phyloP scores from a whole-genome alignment of 2,797 vertebrate genomes.

The Selene dorsalis region DNA sequence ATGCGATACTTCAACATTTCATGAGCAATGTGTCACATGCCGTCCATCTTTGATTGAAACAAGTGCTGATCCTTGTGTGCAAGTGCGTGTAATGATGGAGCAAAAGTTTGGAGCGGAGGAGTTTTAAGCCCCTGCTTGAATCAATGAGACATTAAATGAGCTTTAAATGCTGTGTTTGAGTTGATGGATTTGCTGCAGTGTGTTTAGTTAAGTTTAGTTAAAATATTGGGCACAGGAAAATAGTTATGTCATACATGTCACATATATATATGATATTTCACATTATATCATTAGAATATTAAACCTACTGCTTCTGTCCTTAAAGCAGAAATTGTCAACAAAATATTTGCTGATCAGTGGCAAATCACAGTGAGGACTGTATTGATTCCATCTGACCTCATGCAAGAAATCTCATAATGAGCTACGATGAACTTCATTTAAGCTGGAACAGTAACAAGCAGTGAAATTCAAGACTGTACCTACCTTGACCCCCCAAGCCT shows the following conservation, averaged over 20 bases:
- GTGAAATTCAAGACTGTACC: slow-evolving; percentile 9
- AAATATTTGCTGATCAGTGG: not conserved
- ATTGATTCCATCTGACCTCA: not conserved
- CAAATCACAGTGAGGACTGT: not conserved
- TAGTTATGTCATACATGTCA: not conserved
- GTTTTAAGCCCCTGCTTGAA: slow-evolving; percentile 16
- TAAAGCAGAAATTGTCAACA: not conserved
- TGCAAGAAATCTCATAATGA: slow-evolving; percentile 8
- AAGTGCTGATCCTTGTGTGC: slow-evolving; percentile 13
- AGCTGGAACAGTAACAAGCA: not conserved
- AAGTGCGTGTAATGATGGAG: slow-evolving; percentile 7
- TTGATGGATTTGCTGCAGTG: not conserved
- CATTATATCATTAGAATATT: not conserved
- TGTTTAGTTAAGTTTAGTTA: not conserved
- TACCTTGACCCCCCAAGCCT: slow-evolving; percentile 5
- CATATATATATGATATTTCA: not conserved
- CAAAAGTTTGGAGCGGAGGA: not conserved
- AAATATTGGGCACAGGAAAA: slow-evolving; percentile 1
- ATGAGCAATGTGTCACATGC: slow-evolving; percentile 29
- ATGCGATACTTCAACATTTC: slow-evolving; percentile 41
- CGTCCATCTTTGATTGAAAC: slow-evolving; percentile 35
- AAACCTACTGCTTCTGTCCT: not conserved
- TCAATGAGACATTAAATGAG: slow-evolving; percentile 9
- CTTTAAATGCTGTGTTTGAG: slow-evolving; percentile 7
- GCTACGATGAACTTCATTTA: slow-evolving; percentile 2